Evolutionary conservation across 2,113 vertebrate species (phyloP).

Genomic region (Delphinus delphis): DNA sequence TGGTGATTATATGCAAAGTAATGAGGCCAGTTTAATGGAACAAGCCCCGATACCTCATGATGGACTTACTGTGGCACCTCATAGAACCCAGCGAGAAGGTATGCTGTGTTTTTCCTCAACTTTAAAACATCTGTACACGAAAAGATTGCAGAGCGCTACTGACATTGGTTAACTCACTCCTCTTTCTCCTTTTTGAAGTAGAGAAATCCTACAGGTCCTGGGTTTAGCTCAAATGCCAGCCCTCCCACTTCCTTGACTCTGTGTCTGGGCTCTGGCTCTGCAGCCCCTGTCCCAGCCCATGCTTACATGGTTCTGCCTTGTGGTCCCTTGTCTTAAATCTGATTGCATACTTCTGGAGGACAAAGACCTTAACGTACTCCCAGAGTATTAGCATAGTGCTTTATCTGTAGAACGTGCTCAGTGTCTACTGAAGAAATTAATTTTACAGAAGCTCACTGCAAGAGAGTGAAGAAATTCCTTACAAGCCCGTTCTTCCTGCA

Average conservation of each 20-base stretch:
- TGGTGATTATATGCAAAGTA: conserved; percentile 78
- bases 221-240: not conserved
- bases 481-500: not conserved
- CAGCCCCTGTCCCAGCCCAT: not conserved
- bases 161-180: not conserved
- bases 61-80: conserved; percentile 79
- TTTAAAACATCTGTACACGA: not conserved
- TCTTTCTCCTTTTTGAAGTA: not conserved
- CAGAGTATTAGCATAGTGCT: not conserved
- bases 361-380: not conserved
- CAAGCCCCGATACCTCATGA: conserved; percentile 80
- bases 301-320: not conserved
- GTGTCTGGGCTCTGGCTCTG: not conserved
- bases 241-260: not conserved
- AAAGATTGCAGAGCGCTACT: not conserved
- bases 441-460: not conserved
- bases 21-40: conserved; percentile 79
- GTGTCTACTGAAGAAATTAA: not conserved
- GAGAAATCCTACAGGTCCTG: not conserved
- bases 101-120: conserved; percentile 11
- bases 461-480: not conserved
- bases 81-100: conserved; percentile 87
- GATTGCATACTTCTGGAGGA: not conserved
- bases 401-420: not conserved
- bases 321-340: not conserved